These are phyloP conservation scores for Leptoclinus maculatus DNA, from an alignment of 2,797 vertebrate species.

Conservation along the genomic window DNA sequence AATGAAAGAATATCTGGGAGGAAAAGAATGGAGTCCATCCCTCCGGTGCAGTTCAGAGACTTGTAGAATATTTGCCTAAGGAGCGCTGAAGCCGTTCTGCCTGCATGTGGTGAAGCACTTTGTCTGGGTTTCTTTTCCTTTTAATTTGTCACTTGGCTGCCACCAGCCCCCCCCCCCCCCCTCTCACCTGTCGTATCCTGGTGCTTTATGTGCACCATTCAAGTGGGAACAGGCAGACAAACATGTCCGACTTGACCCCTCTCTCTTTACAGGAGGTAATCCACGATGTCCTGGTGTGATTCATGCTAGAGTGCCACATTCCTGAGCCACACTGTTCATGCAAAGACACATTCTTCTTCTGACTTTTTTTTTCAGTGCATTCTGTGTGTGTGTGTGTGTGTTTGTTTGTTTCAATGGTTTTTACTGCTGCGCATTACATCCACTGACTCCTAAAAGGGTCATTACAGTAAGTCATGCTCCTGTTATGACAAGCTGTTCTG, in stretches of 20 bases:
- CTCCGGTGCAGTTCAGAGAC: background rate
- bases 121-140: background rate
- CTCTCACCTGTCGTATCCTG: conserved; percentile 25
- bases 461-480: conserved; percentile 38
- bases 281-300: conserved; percentile 59
- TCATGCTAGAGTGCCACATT: conserved; percentile 62
- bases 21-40: background rate
- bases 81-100: background rate
- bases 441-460: conserved; percentile 54
- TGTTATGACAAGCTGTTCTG: conserved; percentile 65
- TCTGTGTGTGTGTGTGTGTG: background rate
- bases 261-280: conserved; percentile 61
- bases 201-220: conserved; percentile 45
- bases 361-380: conserved; percentile 7
- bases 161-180: background rate
- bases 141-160: conserved; percentile 16
- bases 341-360: conserved; percentile 71
- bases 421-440: conserved; percentile 30
- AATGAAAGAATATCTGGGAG: background rate
- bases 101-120: background rate
- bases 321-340: conserved; percentile 49
- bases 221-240: conserved; percentile 63
- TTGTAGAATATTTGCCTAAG: background rate
- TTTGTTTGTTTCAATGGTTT: background rate
- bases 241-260: conserved; percentile 62